Percentiles rank a stretch among this genome's conserved stretches.
Conservation (phyloP, 2,797 vertebrate genomes). For the Urosaurus nigricauda region DNA sequence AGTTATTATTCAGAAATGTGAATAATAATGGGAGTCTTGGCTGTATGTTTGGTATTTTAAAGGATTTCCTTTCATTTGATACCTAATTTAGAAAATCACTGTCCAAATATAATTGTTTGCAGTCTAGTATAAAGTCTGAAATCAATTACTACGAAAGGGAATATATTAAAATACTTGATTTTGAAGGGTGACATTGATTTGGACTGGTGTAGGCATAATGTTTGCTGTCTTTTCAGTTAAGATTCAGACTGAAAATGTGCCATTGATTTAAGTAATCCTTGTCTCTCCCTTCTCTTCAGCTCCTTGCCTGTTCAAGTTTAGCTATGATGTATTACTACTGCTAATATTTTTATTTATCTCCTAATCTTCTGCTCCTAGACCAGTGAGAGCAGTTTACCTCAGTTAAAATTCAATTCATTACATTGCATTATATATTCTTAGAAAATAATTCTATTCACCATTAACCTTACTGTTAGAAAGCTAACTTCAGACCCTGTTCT, state of each 20-base stretch:
- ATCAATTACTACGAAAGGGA: background rate
- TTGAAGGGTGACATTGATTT: background rate
- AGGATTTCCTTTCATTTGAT: background rate
- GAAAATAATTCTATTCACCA: background rate
- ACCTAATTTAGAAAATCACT: background rate
- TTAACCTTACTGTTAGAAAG: background rate
- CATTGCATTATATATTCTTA: background rate
- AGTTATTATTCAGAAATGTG: no score
- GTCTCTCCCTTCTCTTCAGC: background rate
- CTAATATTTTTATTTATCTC: background rate
- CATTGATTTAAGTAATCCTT: background rate
- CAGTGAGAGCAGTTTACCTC: background rate
- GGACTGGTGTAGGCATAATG: background rate
- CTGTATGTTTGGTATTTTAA: background rate
- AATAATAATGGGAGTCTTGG: no score
- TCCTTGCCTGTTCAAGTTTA: background rate
- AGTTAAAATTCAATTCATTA: background rate
- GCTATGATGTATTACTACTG: background rate
- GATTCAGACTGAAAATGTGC: background rate
- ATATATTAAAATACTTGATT: background rate
- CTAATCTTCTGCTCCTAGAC: background rate
- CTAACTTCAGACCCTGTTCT: background rate
- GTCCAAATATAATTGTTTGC: conserved; percentile 3
- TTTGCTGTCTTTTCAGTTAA: background rate
- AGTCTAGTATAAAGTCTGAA: background rate